Evolutionary conservation across 2,113 vertebrate genomes (phyloP), one percentile per base, ranked within the genome.

Genomic region (Xenopus borealis): DNA sequence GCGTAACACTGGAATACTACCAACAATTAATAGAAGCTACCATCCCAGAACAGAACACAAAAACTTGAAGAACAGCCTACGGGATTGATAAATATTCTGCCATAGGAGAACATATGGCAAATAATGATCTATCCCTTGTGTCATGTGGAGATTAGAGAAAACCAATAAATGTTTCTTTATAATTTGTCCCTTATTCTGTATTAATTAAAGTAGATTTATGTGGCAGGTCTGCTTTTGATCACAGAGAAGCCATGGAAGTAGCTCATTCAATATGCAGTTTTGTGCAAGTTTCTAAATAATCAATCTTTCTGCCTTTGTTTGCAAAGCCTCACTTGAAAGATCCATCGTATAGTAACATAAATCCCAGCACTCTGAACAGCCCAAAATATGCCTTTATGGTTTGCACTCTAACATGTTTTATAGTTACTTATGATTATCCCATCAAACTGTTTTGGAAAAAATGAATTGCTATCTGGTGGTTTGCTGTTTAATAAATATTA

Each of bases 131-230:
- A 52, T 62, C 73, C 73, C 66, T 69, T 14, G 12, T 66, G 57
- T 76, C 73, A 69, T 68, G 59, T 58, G 62, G 73, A 69, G 73
- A 76, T 76, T 76, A 76, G 73, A 76, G 73, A 76, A 76, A 76
- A 62, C 73, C 66, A 76, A 76, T 69, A 69, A 52, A 69, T 44
- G 27, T 30, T 58, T 76, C 58, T 69, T 58, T 69, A 76, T 76
- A 76, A 76, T 76, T 69, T 76, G 66, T 77, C 62, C 62, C 74
- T 77, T 77, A 76, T 76, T 69, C 66, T 69, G 73, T 76, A 76
- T 69, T 76, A 76, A 76, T 76, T 69, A 77, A 77, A 69, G 74
- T 70, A 64, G 66, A 77, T 77, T 70, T 77, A 77, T 77, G 66
- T 61, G 70, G 58, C 67, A 52, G 67, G 74, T 63, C 74, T 76